Percentiles rank a stretch among this genome's conserved stretches.
phyloP scores from a whole-genome alignment of 2,888 invertebrate species.

The Chloroclysta siterata region DNA sequence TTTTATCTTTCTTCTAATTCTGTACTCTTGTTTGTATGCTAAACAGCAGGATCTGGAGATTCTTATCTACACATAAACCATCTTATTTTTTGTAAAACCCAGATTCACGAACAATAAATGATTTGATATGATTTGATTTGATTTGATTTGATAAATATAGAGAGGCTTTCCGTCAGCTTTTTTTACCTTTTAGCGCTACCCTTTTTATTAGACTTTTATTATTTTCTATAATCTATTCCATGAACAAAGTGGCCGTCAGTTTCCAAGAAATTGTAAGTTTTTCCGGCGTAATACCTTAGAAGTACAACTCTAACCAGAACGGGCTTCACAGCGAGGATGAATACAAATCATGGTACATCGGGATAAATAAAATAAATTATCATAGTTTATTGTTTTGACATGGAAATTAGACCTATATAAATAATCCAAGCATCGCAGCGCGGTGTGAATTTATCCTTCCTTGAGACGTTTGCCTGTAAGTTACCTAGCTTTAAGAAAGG shows the following conservation, averaged over 20 bases:
- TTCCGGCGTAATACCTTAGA: conserved; percentile 27
- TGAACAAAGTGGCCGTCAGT: background rate
- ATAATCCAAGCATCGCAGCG: conserved; percentile 29
- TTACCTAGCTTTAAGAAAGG: conserved; percentile 9
- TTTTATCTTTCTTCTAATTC: too few species aligned
- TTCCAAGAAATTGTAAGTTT: conserved; percentile 15
- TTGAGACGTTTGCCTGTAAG: conserved; percentile 14
- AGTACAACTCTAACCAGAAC: conserved; percentile 30
- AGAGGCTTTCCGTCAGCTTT: too few species aligned
- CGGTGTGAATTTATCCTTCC: conserved; percentile 24
- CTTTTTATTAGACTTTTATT: too few species aligned
- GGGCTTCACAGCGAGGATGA: conserved; percentile 42
- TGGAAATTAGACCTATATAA: conserved; percentile 43
- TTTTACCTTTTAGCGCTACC: too few species aligned
- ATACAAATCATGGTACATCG: conserved; percentile 38
- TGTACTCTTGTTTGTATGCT: too few species aligned
- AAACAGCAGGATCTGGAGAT: too few species aligned
- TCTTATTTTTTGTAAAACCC: too few species aligned
- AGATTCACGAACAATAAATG: too few species aligned
- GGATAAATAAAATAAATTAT: conserved; percentile 45
- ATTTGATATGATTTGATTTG: too few species aligned
- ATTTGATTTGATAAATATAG: too few species aligned
- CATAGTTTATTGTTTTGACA: conserved; percentile 40
- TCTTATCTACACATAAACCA: too few species aligned
- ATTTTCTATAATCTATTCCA: background rate